Base-by-base conservation (phyloP, 2,113 vertebrate species). In the Otis tarda region DNA sequence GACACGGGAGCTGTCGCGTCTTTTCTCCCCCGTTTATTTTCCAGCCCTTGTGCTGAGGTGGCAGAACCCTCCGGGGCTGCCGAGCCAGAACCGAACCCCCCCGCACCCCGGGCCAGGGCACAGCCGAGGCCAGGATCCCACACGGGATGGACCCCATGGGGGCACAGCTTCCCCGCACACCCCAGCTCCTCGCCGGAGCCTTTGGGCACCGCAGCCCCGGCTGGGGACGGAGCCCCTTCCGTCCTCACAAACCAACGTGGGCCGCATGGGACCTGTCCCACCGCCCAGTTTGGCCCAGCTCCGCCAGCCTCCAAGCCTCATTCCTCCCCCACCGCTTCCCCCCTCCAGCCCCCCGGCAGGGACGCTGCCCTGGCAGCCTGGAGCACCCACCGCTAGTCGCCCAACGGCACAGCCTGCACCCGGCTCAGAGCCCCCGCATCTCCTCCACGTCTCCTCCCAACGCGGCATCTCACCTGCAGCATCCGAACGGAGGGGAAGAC, bases 1-100 rank as follows among this genome's bases (percentile, higher is more conserved):
- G n/a, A 65, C 37, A 23, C 0, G 0, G 0, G 57, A 83, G 13
- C 63, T 6, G 3, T 21, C 3, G 2, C 3, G 4, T 18, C 52
- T 71, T 70, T 57, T 43, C 10, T 0, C 15, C 7, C 6, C 27
- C 0, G 1, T 71, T 80, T 68, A 6, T 47, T 64, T 84, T 65
- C 55, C 71, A 89, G 41, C 23, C 68, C 56, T 52, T 47, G 28
- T n/a, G 67, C 53, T 25, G 41, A 67, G 74, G 5, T 2, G 4
- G 45, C 53, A 73, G 63, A 68, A 80, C 22, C 18, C 47, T 35
- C 12, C 2, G 4, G 41, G 41, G 45, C 41, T 67, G 81, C 64
- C 2, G 11, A 65, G 59, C 18, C 65, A 47, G 39, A 81, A 19
- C 21, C 3, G 20, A 23, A 33, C 1, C 6, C 28, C 6, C 14